Evolutionary conservation across 2,113 vertebrate genomes (phyloP).

Genomic region (Lichenostomus cassidix): DNA sequence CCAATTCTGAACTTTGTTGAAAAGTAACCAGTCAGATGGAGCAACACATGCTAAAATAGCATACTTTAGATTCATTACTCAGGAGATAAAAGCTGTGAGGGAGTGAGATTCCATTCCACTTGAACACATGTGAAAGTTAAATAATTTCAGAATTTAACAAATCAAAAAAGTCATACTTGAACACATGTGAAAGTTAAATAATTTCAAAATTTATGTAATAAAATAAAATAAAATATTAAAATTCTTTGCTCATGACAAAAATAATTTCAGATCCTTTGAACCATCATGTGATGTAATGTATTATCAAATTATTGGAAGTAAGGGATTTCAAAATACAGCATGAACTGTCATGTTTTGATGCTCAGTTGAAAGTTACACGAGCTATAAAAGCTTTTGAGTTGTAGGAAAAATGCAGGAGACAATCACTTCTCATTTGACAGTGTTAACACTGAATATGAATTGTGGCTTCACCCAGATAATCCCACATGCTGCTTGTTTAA

Average conservation of each 20-base stretch:
- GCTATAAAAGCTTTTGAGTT: neutral
- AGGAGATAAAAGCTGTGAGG: neutral
- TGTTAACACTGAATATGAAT: neutral
- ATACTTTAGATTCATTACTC: neutral
- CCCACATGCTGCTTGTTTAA: neutral
- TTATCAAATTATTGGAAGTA: neutral
- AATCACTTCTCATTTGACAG: neutral
- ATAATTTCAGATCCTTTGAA: neutral
- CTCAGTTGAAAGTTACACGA: neutral
- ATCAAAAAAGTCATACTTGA: neutral
- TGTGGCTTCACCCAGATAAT: neutral
- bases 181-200: neutral
- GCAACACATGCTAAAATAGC: neutral
- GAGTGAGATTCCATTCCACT: neutral
- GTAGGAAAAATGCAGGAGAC: neutral
- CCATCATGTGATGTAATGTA: neutral
- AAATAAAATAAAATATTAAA: neutral
- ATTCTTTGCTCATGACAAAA: neutral
- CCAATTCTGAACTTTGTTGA: neutral
- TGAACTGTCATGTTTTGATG: neutral
- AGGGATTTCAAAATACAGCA: neutral
- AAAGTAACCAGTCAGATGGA: neutral
- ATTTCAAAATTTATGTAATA: neutral
- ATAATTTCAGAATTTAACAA: neutral
- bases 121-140: neutral